Evolutionary conservation across 2,797 vertebrate genomes (phyloP), one percentile per base, ranked within the genome.

Genomic region (Myripristis jacobus): DNA sequence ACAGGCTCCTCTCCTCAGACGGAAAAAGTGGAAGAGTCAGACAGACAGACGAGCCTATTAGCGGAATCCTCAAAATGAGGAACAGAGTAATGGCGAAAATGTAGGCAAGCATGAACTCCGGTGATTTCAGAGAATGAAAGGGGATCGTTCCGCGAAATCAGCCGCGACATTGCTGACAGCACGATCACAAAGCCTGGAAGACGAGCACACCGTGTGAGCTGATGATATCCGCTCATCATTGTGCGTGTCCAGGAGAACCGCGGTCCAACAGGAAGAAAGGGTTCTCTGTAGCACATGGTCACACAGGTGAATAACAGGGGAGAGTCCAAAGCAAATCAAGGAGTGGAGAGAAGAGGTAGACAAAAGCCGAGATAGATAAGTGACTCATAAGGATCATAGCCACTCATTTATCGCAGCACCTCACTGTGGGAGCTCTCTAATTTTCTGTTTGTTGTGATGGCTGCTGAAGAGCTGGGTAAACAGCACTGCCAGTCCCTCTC

Each of bases 1-100:
- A 80, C 83, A n/a, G 50, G 65, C 80, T 80, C 78, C 74, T 65
- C 66, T 67, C 66, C 22, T 52, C 69, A 76, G 66, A 81, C 59
- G 9, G 61, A 31, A 3, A 3, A 53, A 29, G 63, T 25, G 38
- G 62, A 73, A 55, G 8, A 27, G 55, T 69, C 80, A 73, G 41
- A 63, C 36, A 67, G 52, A 51, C 68, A n/a, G 51, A 74, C 55
- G n/a, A n/a, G n/a, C n/a, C n/a, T 36, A 57, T 60, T 54, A 70
- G 21, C 44, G 48, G 62, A 76, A 74, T 18, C 36, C 63, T 58
- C 29, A 57, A 82, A 71, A 70, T 1, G 31, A 75, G 13, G 34
- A 78, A 58, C 29, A 0, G 16, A 12, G 41, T 7, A 11, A 63
- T 29, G 43, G 9, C 9, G 0, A 65, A 80, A 69, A 36, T 21